Evolutionary conservation across 2,797 vertebrate species (phyloP).

Genomic region (Muraenolepis orangiensis): DNA sequence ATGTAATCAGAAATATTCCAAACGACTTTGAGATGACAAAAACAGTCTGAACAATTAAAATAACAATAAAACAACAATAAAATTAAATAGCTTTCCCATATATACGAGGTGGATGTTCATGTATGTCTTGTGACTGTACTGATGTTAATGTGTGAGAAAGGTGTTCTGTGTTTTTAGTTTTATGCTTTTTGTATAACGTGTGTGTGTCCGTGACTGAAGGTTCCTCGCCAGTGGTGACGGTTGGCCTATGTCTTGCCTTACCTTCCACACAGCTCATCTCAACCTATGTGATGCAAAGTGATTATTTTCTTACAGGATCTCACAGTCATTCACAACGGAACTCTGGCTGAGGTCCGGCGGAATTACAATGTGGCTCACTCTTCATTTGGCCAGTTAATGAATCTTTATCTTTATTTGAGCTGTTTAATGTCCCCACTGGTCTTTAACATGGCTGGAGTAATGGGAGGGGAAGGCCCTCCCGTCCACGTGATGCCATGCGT

Average conservation of each 20-base stretch:
- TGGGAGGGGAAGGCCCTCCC: slow-evolving; percentile 44
- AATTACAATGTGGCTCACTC: slow-evolving; percentile 54
- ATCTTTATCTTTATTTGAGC: slow-evolving; percentile 64
- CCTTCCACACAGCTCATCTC: background rate
- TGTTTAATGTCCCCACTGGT: slow-evolving; percentile 60
- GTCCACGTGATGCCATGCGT: slow-evolving; percentile 36
- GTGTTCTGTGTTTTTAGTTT: background rate
- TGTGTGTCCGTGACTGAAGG: background rate
- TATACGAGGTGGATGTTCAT: no score
- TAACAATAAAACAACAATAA: background rate
- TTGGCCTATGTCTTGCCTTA: background rate
- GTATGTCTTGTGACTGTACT: no score
- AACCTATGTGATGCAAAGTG: background rate
- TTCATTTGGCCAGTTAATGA: slow-evolving; percentile 64
- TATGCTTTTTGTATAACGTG: background rate
- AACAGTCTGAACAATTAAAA: background rate
- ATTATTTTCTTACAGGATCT: background rate
- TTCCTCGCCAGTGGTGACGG: background rate
- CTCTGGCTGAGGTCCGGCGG: slow-evolving; percentile 26
- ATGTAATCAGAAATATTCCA: background rate
- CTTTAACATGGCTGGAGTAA: slow-evolving; percentile 55
- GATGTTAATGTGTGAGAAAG: background rate
- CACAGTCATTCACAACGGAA: slow-evolving; percentile 4
- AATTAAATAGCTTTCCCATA: background rate
- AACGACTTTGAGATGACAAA: background rate